Evolutionary conservation across 2,113 vertebrate genomes (phyloP).

Genomic region (Cyanocitta stelleri): DNA sequence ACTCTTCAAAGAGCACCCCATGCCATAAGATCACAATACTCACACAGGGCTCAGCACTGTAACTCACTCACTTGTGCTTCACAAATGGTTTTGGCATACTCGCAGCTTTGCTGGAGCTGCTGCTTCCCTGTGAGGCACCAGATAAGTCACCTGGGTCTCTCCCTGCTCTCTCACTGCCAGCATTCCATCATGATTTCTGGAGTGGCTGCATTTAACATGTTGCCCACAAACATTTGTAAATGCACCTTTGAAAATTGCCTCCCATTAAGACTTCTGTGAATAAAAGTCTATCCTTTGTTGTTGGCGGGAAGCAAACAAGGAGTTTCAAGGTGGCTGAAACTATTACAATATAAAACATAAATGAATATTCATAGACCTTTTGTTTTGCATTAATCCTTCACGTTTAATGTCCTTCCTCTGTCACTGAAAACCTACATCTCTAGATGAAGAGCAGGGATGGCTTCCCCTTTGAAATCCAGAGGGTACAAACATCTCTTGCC

Average conservation of each 20-base stretch:
- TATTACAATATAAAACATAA: background rate
- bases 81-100: background rate
- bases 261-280: slow-evolving; percentile 1
- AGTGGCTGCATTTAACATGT: background rate
- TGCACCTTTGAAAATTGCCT: background rate
- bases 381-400: background rate
- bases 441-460: background rate
- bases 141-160: background rate
- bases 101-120: background rate
- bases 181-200: background rate
- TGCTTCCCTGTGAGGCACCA: background rate
- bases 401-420: background rate
- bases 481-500: background rate
- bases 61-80: background rate
- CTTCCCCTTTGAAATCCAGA: background rate
- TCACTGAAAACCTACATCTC: background rate
- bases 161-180: background rate
- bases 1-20: background rate
- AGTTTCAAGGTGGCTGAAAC: background rate
- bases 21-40: background rate
- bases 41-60: background rate
- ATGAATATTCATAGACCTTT: slow-evolving; percentile 18
- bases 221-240: background rate
- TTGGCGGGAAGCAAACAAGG: background rate
- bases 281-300: background rate